These are phyloP conservation scores for Hemaris fuciformis DNA, from an alignment of 2,888 invertebrate species.

Conservation along the genomic window DNA sequence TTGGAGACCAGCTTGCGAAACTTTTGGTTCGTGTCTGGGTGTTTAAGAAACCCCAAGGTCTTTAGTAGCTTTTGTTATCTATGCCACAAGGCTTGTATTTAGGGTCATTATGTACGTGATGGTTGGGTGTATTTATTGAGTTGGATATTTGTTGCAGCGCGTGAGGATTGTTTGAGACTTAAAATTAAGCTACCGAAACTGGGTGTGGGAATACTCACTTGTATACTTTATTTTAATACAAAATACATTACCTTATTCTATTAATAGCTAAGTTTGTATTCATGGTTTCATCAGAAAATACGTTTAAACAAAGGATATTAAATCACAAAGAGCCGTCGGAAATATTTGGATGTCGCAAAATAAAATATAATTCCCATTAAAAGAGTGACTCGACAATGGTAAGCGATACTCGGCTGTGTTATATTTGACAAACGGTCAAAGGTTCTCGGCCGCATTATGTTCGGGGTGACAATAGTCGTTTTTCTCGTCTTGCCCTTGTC, in stretches of 20 bases:
- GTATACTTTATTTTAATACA: background rate
- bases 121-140: no score
- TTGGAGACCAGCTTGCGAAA: no score
- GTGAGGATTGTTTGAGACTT: no score
- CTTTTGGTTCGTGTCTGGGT: no score
- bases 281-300: background rate
- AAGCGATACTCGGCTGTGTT: background rate
- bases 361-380: constrained; percentile 5
- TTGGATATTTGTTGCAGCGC: no score
- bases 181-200: no score
- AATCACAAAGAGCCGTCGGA: background rate
- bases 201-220: no score
- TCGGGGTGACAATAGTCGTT: constrained; percentile 13
- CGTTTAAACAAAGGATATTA: background rate
- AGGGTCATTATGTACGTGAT: no score
- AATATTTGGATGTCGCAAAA: background rate
- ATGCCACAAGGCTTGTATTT: no score
- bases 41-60: no score
- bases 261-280: background rate
- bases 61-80: no score
- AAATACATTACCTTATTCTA: background rate
- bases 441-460: constrained; percentile 9
- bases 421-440: constrained; percentile 13
- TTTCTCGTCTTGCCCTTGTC: constrained; percentile 12
- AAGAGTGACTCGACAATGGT: background rate